Conservation (phyloP, 2,113 vertebrate genomes). For the Mirounga angustirostris region DNA sequence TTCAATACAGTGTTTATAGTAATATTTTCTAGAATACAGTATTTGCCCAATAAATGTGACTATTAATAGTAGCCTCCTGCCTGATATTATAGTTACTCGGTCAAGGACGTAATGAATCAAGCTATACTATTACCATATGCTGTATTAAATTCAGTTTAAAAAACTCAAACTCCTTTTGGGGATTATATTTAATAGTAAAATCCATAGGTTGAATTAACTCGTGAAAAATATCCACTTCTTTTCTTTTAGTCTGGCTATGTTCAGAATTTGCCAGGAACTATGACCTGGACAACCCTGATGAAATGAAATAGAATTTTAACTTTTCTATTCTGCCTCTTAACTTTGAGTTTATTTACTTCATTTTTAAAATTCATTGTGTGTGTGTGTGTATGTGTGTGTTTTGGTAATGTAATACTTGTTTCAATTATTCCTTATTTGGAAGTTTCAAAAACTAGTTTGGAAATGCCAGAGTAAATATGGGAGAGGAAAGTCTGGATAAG, state of each 20-base stretch:
- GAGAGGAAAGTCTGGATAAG: background rate
- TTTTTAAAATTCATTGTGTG: background rate
- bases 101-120: background rate
- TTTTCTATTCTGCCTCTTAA: constrained; percentile 4
- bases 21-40: background rate
- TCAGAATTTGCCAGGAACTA: background rate
- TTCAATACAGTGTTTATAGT: background rate
- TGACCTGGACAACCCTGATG: background rate
- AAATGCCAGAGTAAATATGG: constrained; percentile 16
- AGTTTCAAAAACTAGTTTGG: constrained; percentile 34
- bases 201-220: background rate
- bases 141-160: background rate
- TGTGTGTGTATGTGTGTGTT: background rate
- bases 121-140: background rate
- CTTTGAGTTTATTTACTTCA: constrained; percentile 38
- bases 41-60: background rate
- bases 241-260: constrained; percentile 1
- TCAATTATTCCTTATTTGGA: constrained; percentile 48
- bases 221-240: constrained; percentile 29
- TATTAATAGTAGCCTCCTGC: background rate
- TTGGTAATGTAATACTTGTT: background rate
- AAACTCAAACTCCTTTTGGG: background rate
- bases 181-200: constrained; percentile 29
- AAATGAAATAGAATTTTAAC: constrained; percentile 10
- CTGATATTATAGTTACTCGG: background rate